These are phyloP conservation scores for Beroe ovata DNA, from an alignment of 37 sponge, comb jelly and placozoan genomes.

Conservation along the genomic window DNA sequence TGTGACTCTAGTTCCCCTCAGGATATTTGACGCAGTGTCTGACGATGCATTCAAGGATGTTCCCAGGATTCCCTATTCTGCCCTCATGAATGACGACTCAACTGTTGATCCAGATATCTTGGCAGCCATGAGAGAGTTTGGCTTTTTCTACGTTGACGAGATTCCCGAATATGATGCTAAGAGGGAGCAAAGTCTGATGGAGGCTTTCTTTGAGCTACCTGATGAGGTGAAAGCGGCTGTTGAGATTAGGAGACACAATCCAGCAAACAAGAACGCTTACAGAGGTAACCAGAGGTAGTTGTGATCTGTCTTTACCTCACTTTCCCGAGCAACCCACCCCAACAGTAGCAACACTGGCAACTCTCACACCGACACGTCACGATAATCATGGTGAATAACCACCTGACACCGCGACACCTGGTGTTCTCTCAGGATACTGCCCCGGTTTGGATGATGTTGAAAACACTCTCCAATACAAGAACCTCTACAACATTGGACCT, in stretches of 20 bases:
- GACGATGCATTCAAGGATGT: background rate
- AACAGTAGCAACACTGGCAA: too few relatives aligned
- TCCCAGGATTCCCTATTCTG: background rate
- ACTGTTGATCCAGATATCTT: background rate
- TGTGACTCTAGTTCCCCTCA: too few relatives aligned
- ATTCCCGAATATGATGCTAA: background rate
- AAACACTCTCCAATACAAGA: conserved; percentile 59
- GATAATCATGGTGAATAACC: too few relatives aligned
- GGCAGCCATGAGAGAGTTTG: conserved; percentile 10
- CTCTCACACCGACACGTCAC: too few relatives aligned
- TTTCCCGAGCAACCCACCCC: too few relatives aligned
- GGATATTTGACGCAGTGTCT: background rate
- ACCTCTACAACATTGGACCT: conserved; percentile 63
- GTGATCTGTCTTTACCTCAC: too few relatives aligned
- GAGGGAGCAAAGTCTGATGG: background rate
- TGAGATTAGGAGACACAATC: conserved; percentile 43
- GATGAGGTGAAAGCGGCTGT: background rate
- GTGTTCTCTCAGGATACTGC: conserved; percentile 59
- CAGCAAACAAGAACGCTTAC: conserved; percentile 48
- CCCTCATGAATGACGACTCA: conserved; percentile 32
- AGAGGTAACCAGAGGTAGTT: too few relatives aligned
- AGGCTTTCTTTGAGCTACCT: conserved; percentile 29
- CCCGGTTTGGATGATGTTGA: conserved; percentile 48
- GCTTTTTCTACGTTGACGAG: conserved; percentile 25
- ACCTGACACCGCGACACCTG: too few relatives aligned